A percentile compares a stretch with the other conserved stretches of the same genome.
These are phyloP conservation scores for Chydorus sphaericus DNA, from an alignment of 2,888 invertebrate species.

Conservation along the genomic window DNA sequence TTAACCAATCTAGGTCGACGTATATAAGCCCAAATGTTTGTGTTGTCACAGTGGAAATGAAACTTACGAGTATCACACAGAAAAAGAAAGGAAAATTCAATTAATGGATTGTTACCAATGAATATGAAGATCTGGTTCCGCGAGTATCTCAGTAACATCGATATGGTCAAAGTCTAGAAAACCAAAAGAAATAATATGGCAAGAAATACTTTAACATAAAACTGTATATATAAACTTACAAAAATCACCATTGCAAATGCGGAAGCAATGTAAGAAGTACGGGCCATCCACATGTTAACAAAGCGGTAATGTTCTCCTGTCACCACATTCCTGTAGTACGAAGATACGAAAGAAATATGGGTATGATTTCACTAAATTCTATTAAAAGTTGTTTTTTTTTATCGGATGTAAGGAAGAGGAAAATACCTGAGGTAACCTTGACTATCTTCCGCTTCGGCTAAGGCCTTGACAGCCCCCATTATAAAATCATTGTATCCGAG, in stretches of 20 bases:
- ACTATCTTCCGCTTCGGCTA: slow-evolving; percentile 92
- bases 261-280: slow-evolving; percentile 87
- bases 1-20: no score
- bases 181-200: slow-evolving; percentile 24
- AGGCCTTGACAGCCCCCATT: slow-evolving; percentile 87
- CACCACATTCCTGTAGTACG: slow-evolving; percentile 67
- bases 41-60: no score
- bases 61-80: no score
- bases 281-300: slow-evolving; percentile 91
- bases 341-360: neutral
- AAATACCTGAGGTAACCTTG: slow-evolving; percentile 74
- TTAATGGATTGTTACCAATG: slow-evolving; percentile 61
- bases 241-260: slow-evolving; percentile 96
- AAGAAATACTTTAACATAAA: neutral
- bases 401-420: neutral
- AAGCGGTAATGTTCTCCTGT: slow-evolving; percentile 97
- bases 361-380: neutral
- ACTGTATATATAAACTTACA: slow-evolving; percentile 51
- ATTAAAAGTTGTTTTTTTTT: neutral
- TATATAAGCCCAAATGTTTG: no score
- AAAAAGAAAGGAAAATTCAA: no score
- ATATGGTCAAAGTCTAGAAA: slow-evolving; percentile 93
- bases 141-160: slow-evolving; percentile 92
- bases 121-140: slow-evolving; percentile 99
- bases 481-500: slow-evolving; percentile 94